Percentiles rank a stretch among this genome's conserved stretches.
Evolutionary conservation across 2,888 invertebrate genomes (phyloP).

Genomic region (Phytoseiulus persimilis): DNA sequence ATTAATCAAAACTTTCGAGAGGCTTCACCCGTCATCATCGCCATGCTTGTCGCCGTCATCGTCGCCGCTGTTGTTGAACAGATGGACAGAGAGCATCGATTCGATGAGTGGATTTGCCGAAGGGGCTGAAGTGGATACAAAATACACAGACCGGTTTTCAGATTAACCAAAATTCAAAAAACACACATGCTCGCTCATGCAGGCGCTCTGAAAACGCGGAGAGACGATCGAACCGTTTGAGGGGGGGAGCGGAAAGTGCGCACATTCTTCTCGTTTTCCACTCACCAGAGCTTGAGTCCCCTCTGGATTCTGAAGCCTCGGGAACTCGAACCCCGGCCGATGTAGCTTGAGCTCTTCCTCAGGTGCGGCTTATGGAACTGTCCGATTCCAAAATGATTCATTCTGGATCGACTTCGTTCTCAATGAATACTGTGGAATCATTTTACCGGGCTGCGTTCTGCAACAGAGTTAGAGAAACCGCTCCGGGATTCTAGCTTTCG

Average conservation of each 20-base stretch:
- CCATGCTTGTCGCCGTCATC: background rate
- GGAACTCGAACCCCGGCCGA: no score
- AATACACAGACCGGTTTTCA: background rate
- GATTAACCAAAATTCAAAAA: background rate
- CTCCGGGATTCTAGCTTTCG: no score
- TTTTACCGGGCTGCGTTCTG: no score
- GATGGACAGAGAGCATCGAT: background rate
- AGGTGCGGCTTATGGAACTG: no score
- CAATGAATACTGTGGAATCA: no score
- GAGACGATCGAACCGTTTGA: background rate
- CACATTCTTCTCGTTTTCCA: background rate
- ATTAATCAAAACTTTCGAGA: background rate
- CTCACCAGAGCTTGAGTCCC: no score
- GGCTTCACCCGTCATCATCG: background rate
- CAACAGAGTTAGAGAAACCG: no score
- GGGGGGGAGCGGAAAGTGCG: background rate
- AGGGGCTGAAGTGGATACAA: background rate
- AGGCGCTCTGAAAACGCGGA: background rate
- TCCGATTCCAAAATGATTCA: no score
- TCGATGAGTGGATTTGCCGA: constrained; percentile 5
- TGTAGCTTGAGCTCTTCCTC: no score
- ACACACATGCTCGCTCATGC: background rate
- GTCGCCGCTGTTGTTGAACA: background rate
- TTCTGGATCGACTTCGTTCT: no score
- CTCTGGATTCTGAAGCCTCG: no score